Evolutionary conservation across 92 coral and sea anemone species (phyloP).

Genomic region (Heteractis magnifica): DNA sequence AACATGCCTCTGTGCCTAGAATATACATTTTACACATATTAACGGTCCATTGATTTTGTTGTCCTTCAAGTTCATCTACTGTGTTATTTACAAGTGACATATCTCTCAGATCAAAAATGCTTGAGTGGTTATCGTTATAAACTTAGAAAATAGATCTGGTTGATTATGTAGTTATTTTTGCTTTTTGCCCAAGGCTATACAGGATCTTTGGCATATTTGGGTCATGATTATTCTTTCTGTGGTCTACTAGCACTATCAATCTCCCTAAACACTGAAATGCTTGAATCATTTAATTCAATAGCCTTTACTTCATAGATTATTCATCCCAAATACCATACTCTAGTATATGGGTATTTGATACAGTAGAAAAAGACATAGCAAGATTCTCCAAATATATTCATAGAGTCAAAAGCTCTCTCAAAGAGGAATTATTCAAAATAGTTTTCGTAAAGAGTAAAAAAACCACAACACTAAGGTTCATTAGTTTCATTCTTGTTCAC

Average conservation of each 20-base stretch:
- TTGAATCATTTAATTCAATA: not conserved
- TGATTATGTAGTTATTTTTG: not conserved
- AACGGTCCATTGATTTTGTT: not conserved
- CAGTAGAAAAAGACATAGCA: not conserved
- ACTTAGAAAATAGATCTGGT: not conserved
- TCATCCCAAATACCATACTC: not conserved
- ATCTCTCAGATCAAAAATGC: not conserved
- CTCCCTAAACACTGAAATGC: not conserved
- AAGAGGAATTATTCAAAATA: not conserved
- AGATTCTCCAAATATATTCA: not conserved
- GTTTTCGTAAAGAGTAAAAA: too few relatives aligned
- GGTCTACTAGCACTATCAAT: not conserved
- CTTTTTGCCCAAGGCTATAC: not conserved
- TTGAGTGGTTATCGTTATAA: not conserved
- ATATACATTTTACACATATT: not conserved
- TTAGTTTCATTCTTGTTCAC: too few relatives aligned
- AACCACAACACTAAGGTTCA: too few relatives aligned
- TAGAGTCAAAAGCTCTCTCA: not conserved
- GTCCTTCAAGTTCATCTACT: not conserved
- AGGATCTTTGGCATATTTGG: not conserved
- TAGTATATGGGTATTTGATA: not conserved
- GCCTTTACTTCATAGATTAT: not conserved
- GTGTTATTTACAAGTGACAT: not conserved
- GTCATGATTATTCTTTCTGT: not conserved
- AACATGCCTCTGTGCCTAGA: not conserved